These are phyloP conservation scores for Odocoileus hemionus DNA, from an alignment of 2,113 vertebrate genomes.

Conservation along the genomic window DNA sequence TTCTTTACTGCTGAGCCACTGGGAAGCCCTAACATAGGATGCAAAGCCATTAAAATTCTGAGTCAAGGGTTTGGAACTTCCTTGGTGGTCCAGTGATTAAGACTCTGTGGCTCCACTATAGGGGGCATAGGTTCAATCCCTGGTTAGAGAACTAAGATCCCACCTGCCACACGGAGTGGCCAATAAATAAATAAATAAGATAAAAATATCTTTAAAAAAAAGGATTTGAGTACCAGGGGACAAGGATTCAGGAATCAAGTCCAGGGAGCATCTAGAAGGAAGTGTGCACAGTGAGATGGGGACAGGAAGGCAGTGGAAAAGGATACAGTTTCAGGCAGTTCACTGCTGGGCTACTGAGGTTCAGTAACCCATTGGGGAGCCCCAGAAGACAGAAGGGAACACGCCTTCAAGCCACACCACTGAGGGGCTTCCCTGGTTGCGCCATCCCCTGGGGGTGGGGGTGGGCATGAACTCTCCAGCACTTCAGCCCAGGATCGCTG, in stretches of 20 bases:
- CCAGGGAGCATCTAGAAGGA: not conserved
- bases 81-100: not conserved
- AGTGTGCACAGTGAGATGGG: not conserved
- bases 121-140: not conserved
- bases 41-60: not conserved
- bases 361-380: not conserved
- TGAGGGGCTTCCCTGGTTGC: not conserved
- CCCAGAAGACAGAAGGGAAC: not conserved
- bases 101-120: not conserved
- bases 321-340: not conserved
- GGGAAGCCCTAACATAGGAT: not conserved
- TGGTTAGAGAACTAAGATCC: not conserved
- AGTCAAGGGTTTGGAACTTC: not conserved
- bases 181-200: not conserved
- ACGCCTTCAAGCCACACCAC: no score
- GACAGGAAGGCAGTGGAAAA: not conserved
- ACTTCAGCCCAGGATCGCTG: not conserved
- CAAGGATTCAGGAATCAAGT: not conserved
- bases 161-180: not conserved
- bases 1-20: not conserved
- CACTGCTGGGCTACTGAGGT: not conserved
- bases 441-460: fast-evolving
- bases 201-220: not conserved
- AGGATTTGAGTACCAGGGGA: not conserved
- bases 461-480: fast-evolving